Conservation (phyloP, 35 echinoderm and acorn worm species). For the Patiria miniata region DNA sequence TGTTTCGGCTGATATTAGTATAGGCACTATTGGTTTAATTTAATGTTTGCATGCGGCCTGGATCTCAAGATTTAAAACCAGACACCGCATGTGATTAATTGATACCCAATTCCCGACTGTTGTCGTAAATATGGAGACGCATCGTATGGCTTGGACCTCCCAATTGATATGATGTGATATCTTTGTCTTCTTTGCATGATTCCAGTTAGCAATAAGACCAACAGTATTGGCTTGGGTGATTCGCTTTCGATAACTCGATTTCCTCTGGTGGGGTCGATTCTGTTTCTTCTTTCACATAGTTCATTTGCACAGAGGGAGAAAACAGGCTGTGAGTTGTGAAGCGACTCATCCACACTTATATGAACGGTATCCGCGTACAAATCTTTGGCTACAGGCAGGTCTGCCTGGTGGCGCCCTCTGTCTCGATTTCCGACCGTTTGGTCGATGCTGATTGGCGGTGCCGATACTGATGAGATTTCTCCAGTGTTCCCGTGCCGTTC, state of each 20-base stretch:
- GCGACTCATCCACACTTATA: too few species aligned
- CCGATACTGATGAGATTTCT: constrained; percentile 2
- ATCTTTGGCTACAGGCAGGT: not conserved
- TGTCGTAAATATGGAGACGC: not conserved
- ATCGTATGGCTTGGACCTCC: not conserved
- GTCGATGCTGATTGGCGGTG: constrained; percentile 23
- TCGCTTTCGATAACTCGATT: constrained; percentile 26
- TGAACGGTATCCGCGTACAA: not conserved
- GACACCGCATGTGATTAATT: too few species aligned
- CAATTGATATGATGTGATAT: not conserved
- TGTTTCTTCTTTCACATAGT: too few species aligned
- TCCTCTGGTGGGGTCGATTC: not conserved
- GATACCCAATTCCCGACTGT: too few species aligned
- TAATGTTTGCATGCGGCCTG: too few species aligned
- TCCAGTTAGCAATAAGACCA: constrained; percentile 8
- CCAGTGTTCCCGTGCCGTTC: not conserved
- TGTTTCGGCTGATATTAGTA: too few species aligned
- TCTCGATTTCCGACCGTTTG: not conserved
- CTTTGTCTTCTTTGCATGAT: constrained; percentile 24
- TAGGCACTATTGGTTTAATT: too few species aligned
- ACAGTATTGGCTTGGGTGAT: constrained; percentile 14
- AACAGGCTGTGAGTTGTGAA: too few species aligned
- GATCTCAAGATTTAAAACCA: too few species aligned
- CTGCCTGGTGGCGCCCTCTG: constrained; percentile 8
- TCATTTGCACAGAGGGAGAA: too few species aligned